Base-by-base conservation (phyloP, 2,888 invertebrate genomes). In the Anagyrus pseudococci region DNA sequence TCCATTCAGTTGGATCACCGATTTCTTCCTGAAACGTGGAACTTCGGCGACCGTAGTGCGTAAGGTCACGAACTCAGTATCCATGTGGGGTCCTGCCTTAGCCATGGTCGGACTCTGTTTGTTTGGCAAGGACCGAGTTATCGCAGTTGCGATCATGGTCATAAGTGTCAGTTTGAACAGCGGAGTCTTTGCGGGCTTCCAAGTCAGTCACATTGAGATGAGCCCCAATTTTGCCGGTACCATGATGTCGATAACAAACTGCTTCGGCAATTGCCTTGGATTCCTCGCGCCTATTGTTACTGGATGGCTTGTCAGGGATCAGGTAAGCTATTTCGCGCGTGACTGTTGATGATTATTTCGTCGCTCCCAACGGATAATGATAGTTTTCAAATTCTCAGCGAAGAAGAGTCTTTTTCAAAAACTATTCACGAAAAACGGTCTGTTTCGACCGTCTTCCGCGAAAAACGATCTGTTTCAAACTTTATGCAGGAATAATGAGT, bases 1-100 rank as follows among this genome's bases (percentile, higher is more conserved):
- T 49, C 77, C 83, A 13, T 77, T 83, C 0, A 84, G 85, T 49
- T 84, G 82, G 61, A 67, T 84, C 0, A 82, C 84, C 0, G 87
- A 87, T 68, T 77, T 69, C 37, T 72, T 80, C 1, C 61, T 79
- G 17, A 72, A 71, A 15, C 80, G 72, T 40, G 77, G 76, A 2
- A 60, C 75, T 1, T 67, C 73, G 1, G 71, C 73, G 2, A 77
- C 66, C 0, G 52, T 71, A 0, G 71, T 75, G 1, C 71, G 83
- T 10, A 83, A 83, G 68, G 57, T 77, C 1, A 80, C 79, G 44
- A 86, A 86, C 52, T 80, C 82, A 0, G 56, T 83, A 82, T 88
- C 91, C 0, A 84, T 87, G 62, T 80, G 81, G 76, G 78, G 80
- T 2, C 81, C 81, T 23, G 83, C 80, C 1, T n/a, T 80, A 0